phyloP scores from a whole-genome alignment of 2,113 vertebrate species.

The Sinocyclocheilus rhinocerous region DNA sequence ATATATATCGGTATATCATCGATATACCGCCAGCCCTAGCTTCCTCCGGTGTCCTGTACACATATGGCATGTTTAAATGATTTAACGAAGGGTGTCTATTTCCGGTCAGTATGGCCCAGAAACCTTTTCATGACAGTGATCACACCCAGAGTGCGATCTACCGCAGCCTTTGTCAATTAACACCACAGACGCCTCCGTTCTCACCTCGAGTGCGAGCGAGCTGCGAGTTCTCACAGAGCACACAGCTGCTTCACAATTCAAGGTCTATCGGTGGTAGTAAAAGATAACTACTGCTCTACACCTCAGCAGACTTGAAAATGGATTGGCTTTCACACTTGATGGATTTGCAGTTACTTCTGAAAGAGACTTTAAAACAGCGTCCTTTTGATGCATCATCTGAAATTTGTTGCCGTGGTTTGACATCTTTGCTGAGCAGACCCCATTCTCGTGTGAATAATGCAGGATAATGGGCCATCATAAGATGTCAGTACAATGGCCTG shows the following conservation, averaged over 20 bases:
- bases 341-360: background rate
- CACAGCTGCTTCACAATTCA: conserved; percentile 23
- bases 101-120: conserved; percentile 3
- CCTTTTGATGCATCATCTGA: conserved; percentile 44
- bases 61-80: background rate
- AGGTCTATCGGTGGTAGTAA: background rate
- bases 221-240: conserved; percentile 40
- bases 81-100: conserved; percentile 10
- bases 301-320: conserved; percentile 18
- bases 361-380: conserved; percentile 12
- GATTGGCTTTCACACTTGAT: conserved; percentile 17
- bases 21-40: no score
- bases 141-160: background rate
- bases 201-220: conserved; percentile 38
- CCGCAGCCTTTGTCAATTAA: conserved; percentile 48
- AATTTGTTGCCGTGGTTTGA: conserved; percentile 64
- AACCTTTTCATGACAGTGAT: conserved; percentile 15
- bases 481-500: conserved; percentile 63
- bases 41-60: background rate
- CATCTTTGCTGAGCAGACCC: conserved; percentile 66
- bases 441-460: conserved; percentile 66
- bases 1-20: no score
- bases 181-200: conserved; percentile 16
- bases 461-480: conserved; percentile 65
- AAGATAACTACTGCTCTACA: conserved; percentile 31